A percentile compares a stretch with the other conserved stretches of the same genome.
Conservation (phyloP, 1,140 invertebrate genomes). For the Reticulitermes speratus region DNA sequence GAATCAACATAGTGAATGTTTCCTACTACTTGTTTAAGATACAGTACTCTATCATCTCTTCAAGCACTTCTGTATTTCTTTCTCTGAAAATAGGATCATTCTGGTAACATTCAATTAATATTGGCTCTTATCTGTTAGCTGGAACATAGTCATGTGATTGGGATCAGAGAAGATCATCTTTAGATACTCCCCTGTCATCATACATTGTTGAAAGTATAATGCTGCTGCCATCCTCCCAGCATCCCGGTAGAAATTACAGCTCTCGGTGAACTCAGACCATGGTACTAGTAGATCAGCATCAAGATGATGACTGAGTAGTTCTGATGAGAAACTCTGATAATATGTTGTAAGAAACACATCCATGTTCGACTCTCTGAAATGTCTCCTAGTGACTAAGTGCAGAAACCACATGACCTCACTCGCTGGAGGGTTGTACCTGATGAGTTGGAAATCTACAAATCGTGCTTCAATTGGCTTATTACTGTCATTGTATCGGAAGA, state of each 20-base stretch:
- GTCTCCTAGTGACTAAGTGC: neutral
- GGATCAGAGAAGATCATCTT: neutral
- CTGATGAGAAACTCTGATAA: neutral
- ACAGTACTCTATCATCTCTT: neutral
- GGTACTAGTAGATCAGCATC: neutral
- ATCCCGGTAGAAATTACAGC: neutral
- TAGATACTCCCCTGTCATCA: neutral
- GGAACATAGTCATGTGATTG: neutral
- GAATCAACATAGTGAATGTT: neutral
- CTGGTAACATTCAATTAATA: neutral
- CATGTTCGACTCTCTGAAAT: neutral
- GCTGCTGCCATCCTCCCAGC: neutral
- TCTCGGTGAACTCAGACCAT: neutral
- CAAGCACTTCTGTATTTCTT: neutral
- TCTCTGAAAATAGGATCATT: neutral
- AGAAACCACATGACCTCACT: constrained; percentile 14
- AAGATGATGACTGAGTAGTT: neutral
- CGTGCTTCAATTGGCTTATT: neutral
- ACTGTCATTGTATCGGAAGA: constrained; percentile 16
- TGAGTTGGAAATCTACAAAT: constrained; percentile 21
- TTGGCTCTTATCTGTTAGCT: neutral
- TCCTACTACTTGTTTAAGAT: neutral
- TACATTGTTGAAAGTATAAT: neutral
- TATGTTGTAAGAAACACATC: neutral
- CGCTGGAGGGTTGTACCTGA: neutral